Evolutionary conservation across 2,797 vertebrate species (phyloP).

Genomic region (Lutjanus argentimaculatus): DNA sequence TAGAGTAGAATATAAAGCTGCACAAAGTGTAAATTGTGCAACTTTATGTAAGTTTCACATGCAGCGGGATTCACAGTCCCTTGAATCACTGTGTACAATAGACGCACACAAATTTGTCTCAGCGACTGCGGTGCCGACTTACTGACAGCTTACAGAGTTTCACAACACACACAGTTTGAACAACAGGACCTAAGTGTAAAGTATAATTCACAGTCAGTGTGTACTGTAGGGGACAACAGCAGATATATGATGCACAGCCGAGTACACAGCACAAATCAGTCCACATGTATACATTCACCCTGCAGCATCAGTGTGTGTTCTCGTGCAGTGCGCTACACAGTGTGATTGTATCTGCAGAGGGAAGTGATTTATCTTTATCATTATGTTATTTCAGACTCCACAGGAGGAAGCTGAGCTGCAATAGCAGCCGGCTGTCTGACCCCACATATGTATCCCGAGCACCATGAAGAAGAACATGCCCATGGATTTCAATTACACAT

Average conservation of each 20-base stretch:
- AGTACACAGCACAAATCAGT: conserved; percentile 46
- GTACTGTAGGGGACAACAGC: conserved; percentile 42
- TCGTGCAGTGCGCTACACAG: conserved; percentile 8
- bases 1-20: too few relatives aligned
- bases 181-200: conserved; percentile 58
- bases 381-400: conserved; percentile 45
- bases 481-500: conserved; percentile 38
- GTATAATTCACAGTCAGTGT: conserved; percentile 61
- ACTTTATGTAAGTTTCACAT: too few relatives aligned
- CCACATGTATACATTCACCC: conserved; percentile 17
- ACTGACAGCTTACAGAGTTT: conserved; percentile 47
- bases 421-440: conserved; percentile 19
- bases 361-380: conserved; percentile 58
- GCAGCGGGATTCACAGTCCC: not conserved
- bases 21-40: too few relatives aligned
- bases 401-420: conserved; percentile 34
- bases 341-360: conserved; percentile 39
- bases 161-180: conserved; percentile 46
- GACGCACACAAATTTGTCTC: conserved; percentile 43
- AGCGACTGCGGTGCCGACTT: conserved; percentile 33
- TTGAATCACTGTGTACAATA: conserved; percentile 27
- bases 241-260: conserved; percentile 49
- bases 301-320: conserved; percentile 28
- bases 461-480: conserved; percentile 18
- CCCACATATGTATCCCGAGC: conserved; percentile 23